Evolutionary conservation across 2,797 vertebrate species (phyloP).

Genomic region (Mormyrops boulengeri): DNA sequence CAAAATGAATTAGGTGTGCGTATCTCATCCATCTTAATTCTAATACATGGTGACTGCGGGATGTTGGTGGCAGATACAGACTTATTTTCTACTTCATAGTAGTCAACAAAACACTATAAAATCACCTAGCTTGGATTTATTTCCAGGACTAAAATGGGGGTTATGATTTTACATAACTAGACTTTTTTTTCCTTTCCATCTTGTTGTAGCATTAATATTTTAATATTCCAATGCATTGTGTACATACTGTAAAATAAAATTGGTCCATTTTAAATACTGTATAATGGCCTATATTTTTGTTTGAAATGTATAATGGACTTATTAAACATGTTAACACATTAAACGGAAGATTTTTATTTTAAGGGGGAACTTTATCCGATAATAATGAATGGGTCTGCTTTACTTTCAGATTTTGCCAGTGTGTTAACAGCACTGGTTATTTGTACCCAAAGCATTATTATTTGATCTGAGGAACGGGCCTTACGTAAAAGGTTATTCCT

Average conservation of each 20-base stretch:
- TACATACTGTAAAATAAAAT: conserved; percentile 47
- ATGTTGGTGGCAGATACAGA: conserved; percentile 5
- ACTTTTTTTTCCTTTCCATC: conserved; percentile 8
- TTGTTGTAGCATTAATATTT: conserved; percentile 37
- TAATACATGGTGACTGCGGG: conserved; percentile 31
- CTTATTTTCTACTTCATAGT: conserved; percentile 6
- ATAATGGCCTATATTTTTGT: not conserved
- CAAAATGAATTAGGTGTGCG: conserved; percentile 65
- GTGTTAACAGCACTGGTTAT: not conserved
- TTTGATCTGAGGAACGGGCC: not conserved
- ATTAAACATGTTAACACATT: conserved; percentile 10
- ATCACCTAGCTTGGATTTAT: conserved; percentile 4
- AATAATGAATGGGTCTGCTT: not conserved
- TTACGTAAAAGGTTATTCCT: not conserved
- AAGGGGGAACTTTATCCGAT: not conserved
- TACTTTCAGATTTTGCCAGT: not conserved
- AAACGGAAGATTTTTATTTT: not conserved
- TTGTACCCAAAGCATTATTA: not conserved
- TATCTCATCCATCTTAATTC: conserved; percentile 68
- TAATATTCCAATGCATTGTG: conserved; percentile 24
- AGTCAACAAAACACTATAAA: conserved; percentile 51
- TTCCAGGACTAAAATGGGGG: conserved; percentile 18
- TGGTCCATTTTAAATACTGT: conserved; percentile 30
- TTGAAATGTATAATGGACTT: conserved; percentile 12
- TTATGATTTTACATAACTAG: not conserved